Evolutionary conservation across 1,140 invertebrate genomes (phyloP).

Genomic region (Dreissena polymorpha): DNA sequence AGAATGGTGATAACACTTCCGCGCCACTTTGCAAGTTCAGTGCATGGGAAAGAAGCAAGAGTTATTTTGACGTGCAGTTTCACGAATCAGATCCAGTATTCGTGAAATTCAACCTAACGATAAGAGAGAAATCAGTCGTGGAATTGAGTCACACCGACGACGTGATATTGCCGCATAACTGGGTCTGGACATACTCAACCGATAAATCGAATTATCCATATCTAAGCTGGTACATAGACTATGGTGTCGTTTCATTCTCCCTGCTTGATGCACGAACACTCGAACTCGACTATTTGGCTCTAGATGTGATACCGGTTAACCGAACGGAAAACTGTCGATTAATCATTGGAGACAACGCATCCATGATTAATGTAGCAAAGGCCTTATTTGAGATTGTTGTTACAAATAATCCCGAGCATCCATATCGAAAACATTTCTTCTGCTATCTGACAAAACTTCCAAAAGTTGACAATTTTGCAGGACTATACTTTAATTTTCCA

Average conservation of each 20-base stretch:
- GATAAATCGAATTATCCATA: slow-evolving; percentile 13
- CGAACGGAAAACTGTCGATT: too few species aligned
- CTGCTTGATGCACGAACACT: slow-evolving; percentile 24
- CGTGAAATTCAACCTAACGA: too few species aligned
- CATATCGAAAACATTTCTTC: not conserved
- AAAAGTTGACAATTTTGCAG: slow-evolving; percentile 13
- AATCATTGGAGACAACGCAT: not conserved
- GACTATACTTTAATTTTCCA: slow-evolving; percentile 21
- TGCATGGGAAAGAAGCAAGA: too few species aligned
- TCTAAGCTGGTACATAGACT: slow-evolving; percentile 16
- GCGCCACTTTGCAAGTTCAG: too few species aligned
- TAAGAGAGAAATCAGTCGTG: too few species aligned
- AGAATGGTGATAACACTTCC: too few species aligned
- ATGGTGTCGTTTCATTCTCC: slow-evolving; percentile 16
- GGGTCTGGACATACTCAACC: slow-evolving; percentile 26
- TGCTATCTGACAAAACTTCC: not conserved
- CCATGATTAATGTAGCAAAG: not conserved
- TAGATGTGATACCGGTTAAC: too few species aligned
- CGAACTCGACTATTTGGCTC: not conserved
- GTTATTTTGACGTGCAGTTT: too few species aligned
- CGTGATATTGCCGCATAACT: slow-evolving; percentile 1
- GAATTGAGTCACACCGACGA: too few species aligned
- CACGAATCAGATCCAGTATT: too few species aligned
- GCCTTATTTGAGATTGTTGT: not conserved
- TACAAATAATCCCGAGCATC: not conserved